phyloP scores from a whole-genome alignment of 2,888 invertebrate genomes.

The Dryocosmus kuriphilus region DNA sequence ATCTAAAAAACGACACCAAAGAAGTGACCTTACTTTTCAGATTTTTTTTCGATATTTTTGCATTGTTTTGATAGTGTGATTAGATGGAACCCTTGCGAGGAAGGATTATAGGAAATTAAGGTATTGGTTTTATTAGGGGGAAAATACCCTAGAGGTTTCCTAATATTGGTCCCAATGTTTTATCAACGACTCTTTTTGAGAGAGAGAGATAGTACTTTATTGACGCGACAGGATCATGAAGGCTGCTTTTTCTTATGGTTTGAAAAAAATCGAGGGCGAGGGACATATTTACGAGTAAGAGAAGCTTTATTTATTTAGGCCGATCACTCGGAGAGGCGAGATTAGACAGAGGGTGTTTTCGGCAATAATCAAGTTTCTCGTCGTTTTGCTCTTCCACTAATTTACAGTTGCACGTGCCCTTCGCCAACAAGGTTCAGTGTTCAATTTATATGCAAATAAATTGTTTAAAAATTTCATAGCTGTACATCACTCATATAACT shows the following conservation, averaged over 20 bases:
- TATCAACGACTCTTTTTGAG: too few species aligned
- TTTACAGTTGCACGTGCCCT: constrained; percentile 24
- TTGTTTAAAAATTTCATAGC: too few species aligned
- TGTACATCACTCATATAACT: too few species aligned
- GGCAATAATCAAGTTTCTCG: constrained; percentile 26
- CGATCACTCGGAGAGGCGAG: background rate
- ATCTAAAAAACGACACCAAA: too few species aligned
- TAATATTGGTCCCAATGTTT: too few species aligned
- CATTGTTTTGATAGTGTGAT: too few species aligned
- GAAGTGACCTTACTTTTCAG: too few species aligned
- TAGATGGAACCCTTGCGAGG: too few species aligned
- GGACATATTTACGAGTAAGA: background rate
- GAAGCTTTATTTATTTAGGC: constrained; percentile 27
- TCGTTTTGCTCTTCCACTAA: constrained; percentile 15
- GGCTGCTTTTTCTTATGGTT: background rate
- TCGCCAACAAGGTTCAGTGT: background rate
- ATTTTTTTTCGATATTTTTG: too few species aligned
- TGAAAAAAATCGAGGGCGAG: background rate
- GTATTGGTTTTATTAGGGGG: too few species aligned
- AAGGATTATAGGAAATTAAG: too few species aligned
- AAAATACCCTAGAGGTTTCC: too few species aligned
- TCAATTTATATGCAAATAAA: background rate
- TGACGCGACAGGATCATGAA: background rate
- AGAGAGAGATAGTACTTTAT: background rate
- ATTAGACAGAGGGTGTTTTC: constrained; percentile 27